Evolutionary conservation across 2,888 invertebrate genomes (phyloP).

Genomic region (Aradus depressus): DNA sequence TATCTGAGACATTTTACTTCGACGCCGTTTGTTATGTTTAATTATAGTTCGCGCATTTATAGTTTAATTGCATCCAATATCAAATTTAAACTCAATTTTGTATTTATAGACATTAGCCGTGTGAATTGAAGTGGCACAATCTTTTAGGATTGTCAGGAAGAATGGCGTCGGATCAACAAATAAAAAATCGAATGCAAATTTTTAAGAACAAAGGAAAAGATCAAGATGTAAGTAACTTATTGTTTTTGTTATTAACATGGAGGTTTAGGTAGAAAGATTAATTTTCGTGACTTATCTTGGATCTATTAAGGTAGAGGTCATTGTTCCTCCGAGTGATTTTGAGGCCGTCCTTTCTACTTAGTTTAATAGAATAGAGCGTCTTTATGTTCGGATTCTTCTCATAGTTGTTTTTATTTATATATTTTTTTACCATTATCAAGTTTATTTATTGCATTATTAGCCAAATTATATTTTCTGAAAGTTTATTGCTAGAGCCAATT

Average conservation of each 20-base stretch:
- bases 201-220: constrained; percentile 99
- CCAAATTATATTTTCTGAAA: neutral
- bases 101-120: constrained; percentile 1
- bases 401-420: neutral
- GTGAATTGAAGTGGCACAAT: constrained; percentile 6
- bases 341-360: no score
- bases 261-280: no score
- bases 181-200: constrained; percentile 79
- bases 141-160: constrained; percentile 12
- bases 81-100: neutral
- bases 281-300: no score
- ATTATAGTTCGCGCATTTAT: neutral
- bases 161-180: constrained; percentile 62
- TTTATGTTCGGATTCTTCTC: no score
- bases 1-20: neutral
- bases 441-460: neutral
- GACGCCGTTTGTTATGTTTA: constrained; percentile 13
- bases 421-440: neutral
- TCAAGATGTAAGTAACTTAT: constrained; percentile 75
- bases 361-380: no score
- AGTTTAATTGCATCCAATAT: neutral
- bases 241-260: constrained; percentile 6
- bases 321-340: no score
- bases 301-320: no score
- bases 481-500: no score